Percentiles rank a stretch among this genome's conserved stretches.
Conservation (phyloP, 2,888 invertebrate species). For the Drosophila fulvimacula region DNA sequence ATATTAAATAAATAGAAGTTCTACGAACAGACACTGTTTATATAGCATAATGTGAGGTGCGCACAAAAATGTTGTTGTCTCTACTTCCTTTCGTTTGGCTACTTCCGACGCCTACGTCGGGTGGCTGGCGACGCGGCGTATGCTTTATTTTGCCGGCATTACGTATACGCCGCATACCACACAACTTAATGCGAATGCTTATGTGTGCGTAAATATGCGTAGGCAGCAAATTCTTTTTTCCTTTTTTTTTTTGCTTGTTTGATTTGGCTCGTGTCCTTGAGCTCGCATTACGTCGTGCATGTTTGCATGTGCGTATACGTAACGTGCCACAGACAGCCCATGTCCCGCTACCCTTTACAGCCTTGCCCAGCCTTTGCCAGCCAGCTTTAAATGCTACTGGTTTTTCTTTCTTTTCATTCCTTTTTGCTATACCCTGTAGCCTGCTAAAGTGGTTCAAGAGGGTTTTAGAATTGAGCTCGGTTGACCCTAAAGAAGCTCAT, state of each 20-base stretch:
- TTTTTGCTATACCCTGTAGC: constrained; percentile 30
- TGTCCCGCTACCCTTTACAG: constrained; percentile 1
- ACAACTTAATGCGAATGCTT: constrained; percentile 29
- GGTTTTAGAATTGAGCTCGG: background rate
- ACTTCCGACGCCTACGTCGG: constrained; percentile 54
- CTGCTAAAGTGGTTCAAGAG: background rate
- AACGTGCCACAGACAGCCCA: constrained; percentile 5
- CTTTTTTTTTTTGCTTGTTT: constrained; percentile 14
- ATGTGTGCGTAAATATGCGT: constrained; percentile 61
- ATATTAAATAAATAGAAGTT: constrained; percentile 68
- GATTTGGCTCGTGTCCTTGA: constrained; percentile 59
- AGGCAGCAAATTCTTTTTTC: constrained; percentile 46
- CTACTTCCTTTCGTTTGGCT: constrained; percentile 55
- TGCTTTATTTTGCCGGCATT: constrained; percentile 66
- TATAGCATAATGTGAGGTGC: constrained; percentile 53
- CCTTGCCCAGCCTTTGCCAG: constrained; percentile 30
- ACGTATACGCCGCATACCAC: constrained; percentile 66
- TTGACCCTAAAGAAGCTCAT: constrained; percentile 1
- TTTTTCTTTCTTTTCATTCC: background rate
- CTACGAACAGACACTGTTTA: constrained; percentile 33
- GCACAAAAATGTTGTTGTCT: constrained; percentile 26
- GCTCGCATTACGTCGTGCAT: constrained; percentile 61
- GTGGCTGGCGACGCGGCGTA: constrained; percentile 52
- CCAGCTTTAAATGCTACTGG: constrained; percentile 22
- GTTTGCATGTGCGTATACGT: constrained; percentile 28